Conservation (phyloP, 2,113 vertebrate genomes). For the Ivindomyrus marchei region DNA sequence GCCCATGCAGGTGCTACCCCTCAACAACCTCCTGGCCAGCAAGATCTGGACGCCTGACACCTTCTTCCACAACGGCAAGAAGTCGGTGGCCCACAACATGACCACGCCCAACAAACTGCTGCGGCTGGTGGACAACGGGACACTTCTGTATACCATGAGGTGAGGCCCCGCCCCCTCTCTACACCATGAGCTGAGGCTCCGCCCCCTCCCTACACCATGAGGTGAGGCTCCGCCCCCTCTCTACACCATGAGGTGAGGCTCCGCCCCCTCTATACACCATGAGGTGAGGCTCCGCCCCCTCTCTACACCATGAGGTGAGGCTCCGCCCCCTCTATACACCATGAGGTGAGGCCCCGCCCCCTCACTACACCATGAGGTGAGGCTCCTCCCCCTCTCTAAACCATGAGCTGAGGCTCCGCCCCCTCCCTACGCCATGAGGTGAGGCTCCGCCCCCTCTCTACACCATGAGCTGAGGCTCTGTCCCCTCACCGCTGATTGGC, state of each 20-base stretch:
- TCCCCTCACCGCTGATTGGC: background rate
- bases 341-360: background rate
- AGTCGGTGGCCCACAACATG: constrained; percentile 76
- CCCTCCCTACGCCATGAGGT: constrained; percentile 45
- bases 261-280: constrained; percentile 40
- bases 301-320: constrained; percentile 46
- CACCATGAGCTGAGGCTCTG: background rate
- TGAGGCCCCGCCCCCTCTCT: constrained; percentile 38
- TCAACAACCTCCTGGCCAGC: constrained; percentile 73
- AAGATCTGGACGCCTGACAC: constrained; percentile 78
- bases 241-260: constrained; percentile 36
- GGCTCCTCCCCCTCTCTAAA: constrained; percentile 39
- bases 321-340: constrained; percentile 45
- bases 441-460: constrained; percentile 40
- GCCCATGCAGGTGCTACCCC: constrained; percentile 67
- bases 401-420: background rate
- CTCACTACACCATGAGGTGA: constrained; percentile 46
- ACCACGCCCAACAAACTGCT: constrained; percentile 73
- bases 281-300: background rate
- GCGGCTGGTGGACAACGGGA: constrained; percentile 68
- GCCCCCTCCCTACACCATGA: constrained; percentile 45
- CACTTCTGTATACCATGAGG: constrained; percentile 55
- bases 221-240: constrained; percentile 21
- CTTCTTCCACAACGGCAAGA: constrained; percentile 75
- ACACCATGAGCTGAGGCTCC: constrained; percentile 27